Percentiles rank a stretch among this genome's conserved stretches.
These are phyloP conservation scores for Orchesellides sinensis DNA, from an alignment of 2,888 invertebrate species.

Conservation along the genomic window DNA sequence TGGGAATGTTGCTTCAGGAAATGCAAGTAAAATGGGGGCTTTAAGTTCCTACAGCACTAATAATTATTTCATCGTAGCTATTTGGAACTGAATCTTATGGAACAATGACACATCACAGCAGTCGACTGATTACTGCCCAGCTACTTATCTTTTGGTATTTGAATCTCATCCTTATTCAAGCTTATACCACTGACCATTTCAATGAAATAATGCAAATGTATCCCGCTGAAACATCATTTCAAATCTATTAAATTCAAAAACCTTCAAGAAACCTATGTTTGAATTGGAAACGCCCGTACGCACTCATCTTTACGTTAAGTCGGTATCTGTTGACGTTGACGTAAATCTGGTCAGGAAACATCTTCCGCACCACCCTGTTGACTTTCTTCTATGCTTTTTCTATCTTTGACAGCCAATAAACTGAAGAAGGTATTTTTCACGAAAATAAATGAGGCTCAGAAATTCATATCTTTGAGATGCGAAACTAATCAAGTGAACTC, in stretches of 20 bases:
- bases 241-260: slow-evolving; percentile 38
- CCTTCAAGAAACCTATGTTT: slow-evolving; percentile 15
- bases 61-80: slow-evolving; percentile 52
- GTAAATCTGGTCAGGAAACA: background rate
- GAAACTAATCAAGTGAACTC: too few species aligned
- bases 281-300: slow-evolving; percentile 56
- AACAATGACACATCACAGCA: slow-evolving; percentile 59
- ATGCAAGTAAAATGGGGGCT: background rate
- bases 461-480: too few species aligned
- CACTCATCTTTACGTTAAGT: too few species aligned
- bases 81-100: slow-evolving; percentile 1
- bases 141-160: slow-evolving; percentile 30
- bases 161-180: background rate
- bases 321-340: too few species aligned
- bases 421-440: too few species aligned
- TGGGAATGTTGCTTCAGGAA: too few species aligned
- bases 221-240: slow-evolving; percentile 63
- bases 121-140: slow-evolving; percentile 59
- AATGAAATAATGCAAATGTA: slow-evolving; percentile 24
- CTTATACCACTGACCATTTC: background rate
- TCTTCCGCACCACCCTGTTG: slow-evolving; percentile 26
- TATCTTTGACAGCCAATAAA: too few species aligned
- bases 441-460: slow-evolving; percentile 36
- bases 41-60: background rate
- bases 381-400: slow-evolving; percentile 33